A percentile compares a stretch with the other conserved stretches of the same genome.
phyloP scores from a whole-genome alignment of 2,888 invertebrate genomes.

The Cremastobaeus sp. region DNA sequence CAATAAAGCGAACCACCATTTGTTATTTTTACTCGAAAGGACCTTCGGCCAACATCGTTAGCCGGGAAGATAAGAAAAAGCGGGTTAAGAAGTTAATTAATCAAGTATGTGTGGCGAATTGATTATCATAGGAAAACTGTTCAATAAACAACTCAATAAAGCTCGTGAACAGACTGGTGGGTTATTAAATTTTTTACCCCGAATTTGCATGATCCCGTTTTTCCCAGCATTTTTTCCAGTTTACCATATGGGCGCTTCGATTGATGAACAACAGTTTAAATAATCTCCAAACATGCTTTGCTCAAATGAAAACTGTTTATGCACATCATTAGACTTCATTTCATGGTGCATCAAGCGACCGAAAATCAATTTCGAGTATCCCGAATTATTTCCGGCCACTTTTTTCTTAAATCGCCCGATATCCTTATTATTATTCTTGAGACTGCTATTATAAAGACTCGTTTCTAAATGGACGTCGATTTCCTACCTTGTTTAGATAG shows the following conservation, averaged over 20 bases:
- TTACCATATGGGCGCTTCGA: conserved; percentile 19
- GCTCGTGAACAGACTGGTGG: too few species aligned
- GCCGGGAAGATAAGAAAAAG: too few species aligned
- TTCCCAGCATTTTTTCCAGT: too few species aligned
- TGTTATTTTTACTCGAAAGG: too few species aligned
- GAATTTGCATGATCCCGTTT: too few species aligned
- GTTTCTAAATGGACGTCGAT: conserved; percentile 23
- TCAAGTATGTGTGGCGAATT: too few species aligned
- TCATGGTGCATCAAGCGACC: conserved; percentile 23
- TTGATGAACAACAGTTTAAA: conserved; percentile 26
- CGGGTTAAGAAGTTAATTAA: too few species aligned
- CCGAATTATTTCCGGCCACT: conserved; percentile 15
- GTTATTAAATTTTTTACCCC: too few species aligned
- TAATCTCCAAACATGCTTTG: conserved; percentile 6
- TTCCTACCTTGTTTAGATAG: conserved; percentile 35
- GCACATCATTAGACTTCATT: conserved; percentile 26
- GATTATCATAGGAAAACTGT: too few species aligned
- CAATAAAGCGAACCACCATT: too few species aligned
- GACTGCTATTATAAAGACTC: conserved; percentile 5
- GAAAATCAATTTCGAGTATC: conserved; percentile 22
- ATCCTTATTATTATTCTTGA: conserved; percentile 3
- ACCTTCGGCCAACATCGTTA: too few species aligned
- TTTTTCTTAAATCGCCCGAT: conserved; percentile 1
- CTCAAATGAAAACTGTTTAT: conserved; percentile 19
- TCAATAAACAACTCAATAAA: too few species aligned